Percentiles rank a stretch among this genome's conserved stretches.
These are phyloP conservation scores for Symphodus melops DNA, from an alignment of 2,113 vertebrate genomes.

Conservation along the genomic window DNA sequence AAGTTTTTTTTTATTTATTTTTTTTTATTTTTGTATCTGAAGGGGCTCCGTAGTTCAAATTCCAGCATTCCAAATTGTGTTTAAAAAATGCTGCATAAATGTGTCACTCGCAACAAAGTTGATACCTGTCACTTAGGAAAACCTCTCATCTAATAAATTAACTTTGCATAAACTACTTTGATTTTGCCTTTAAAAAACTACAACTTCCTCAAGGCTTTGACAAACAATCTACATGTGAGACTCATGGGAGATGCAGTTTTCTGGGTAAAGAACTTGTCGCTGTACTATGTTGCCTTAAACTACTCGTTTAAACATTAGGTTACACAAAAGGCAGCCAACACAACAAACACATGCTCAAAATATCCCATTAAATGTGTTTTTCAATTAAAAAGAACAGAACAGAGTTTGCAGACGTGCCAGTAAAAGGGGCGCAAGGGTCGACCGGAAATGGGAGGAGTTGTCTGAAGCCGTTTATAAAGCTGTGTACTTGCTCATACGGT, in stretches of 20 bases:
- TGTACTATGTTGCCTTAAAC: neutral
- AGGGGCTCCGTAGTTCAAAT: too few relatives aligned
- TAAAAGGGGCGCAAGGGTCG: neutral
- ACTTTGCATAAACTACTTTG: neutral
- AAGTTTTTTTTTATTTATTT: too few relatives aligned
- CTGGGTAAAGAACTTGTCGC: neutral
- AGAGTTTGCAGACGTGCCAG: neutral
- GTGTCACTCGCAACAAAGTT: too few relatives aligned
- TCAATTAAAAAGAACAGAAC: neutral
- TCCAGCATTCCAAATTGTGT: too few relatives aligned
- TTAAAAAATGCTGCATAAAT: too few relatives aligned
- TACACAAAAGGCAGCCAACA: neutral
- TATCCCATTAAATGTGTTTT: accelerated
- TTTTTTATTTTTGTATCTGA: too few relatives aligned
- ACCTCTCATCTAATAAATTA: neutral
- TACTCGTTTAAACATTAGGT: too few relatives aligned
- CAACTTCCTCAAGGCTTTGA: conserved; percentile 35
- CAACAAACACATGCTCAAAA: accelerated
- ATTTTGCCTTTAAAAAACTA: conserved; percentile 14
- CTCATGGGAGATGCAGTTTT: neutral
- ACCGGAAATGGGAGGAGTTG: neutral
- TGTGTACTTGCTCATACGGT: neutral
- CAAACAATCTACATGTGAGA: accelerated
- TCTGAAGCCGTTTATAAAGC: neutral
- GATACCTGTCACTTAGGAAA: neutral